A percentile compares a stretch with the other conserved stretches of the same genome.
phyloP scores from a whole-genome alignment of 2,888 invertebrate genomes.

The Acleris sparsana region DNA sequence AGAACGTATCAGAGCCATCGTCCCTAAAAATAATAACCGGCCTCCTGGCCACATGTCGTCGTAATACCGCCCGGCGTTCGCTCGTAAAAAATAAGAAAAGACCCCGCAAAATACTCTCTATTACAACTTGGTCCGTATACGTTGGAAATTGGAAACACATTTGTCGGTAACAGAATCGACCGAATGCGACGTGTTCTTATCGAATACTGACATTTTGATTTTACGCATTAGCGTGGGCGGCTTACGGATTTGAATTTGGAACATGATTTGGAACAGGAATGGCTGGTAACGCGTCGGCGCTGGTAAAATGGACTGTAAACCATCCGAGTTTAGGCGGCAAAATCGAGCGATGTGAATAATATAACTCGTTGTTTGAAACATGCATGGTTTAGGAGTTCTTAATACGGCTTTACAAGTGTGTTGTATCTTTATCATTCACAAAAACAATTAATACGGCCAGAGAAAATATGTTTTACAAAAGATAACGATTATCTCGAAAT shows the following conservation, averaged over 20 bases:
- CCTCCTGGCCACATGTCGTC: slow-evolving; percentile 72
- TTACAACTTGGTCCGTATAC: slow-evolving; percentile 64
- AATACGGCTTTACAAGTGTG: too few relatives aligned
- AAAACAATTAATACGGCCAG: too few relatives aligned
- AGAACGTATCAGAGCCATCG: slow-evolving; percentile 54
- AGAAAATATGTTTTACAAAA: too few relatives aligned
- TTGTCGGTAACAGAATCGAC: slow-evolving; percentile 57
- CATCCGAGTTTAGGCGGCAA: too few relatives aligned
- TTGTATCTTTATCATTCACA: too few relatives aligned
- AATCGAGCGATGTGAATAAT: too few relatives aligned
- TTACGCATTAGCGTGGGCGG: slow-evolving; percentile 31
- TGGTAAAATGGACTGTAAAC: neutral
- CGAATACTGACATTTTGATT: slow-evolving; percentile 41
- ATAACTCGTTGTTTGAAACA: too few relatives aligned
- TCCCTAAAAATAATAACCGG: slow-evolving; percentile 71
- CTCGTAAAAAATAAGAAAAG: slow-evolving; percentile 78
- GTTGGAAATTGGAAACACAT: slow-evolving; percentile 73
- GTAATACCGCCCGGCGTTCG: slow-evolving; percentile 67
- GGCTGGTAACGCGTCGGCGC: neutral
- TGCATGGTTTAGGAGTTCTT: too few relatives aligned
- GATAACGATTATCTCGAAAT: too few relatives aligned
- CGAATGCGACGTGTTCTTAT: slow-evolving; percentile 42
- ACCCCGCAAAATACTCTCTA: slow-evolving; percentile 74
- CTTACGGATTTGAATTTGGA: slow-evolving; percentile 29
- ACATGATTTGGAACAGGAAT: slow-evolving; percentile 12